phyloP scores from a whole-genome alignment of 2,797 vertebrate species.

The Antennarius maculatus region DNA sequence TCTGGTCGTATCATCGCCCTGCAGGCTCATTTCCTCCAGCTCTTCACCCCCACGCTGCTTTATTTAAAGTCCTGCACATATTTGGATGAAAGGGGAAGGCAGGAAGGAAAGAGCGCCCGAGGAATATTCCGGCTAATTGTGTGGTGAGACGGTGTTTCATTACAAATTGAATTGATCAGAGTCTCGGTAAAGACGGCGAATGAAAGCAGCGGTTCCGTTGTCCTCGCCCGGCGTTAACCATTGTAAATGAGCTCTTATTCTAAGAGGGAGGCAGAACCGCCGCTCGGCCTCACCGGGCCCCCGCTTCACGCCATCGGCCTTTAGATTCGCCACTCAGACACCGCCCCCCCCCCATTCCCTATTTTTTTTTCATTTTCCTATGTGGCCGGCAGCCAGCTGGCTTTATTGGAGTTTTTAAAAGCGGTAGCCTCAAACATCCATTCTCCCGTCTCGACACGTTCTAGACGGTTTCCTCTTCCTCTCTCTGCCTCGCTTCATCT shows the following conservation, averaged over 20 bases:
- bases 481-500: conserved; percentile 57
- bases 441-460: conserved; percentile 57
- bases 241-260: conserved; percentile 61
- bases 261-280: conserved; percentile 35
- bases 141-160: conserved; percentile 40
- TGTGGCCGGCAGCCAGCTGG: conserved; percentile 57
- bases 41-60: conserved; percentile 47
- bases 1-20: conserved; percentile 50
- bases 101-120: not conserved
- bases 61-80: conserved; percentile 26
- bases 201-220: conserved; percentile 37
- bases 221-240: conserved; percentile 47
- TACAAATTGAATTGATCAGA: conserved; percentile 40
- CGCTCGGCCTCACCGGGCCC: conserved; percentile 43
- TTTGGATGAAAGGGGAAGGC: conserved; percentile 7
- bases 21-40: conserved; percentile 52
- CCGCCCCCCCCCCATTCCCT: conserved; percentile 13
- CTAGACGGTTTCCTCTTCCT: conserved; percentile 45
- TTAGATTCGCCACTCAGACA: conserved; percentile 55
- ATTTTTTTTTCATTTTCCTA: conserved; percentile 59
- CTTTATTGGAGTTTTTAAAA: conserved; percentile 69
- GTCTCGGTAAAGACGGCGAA: conserved; percentile 33
- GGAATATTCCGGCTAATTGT: conserved; percentile 46
- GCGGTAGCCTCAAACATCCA: conserved; percentile 66
- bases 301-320: conserved; percentile 55